These are phyloP conservation scores for Manis crassicaudata DNA, from an alignment of 2,797 vertebrate species.

Conservation along the genomic window DNA sequence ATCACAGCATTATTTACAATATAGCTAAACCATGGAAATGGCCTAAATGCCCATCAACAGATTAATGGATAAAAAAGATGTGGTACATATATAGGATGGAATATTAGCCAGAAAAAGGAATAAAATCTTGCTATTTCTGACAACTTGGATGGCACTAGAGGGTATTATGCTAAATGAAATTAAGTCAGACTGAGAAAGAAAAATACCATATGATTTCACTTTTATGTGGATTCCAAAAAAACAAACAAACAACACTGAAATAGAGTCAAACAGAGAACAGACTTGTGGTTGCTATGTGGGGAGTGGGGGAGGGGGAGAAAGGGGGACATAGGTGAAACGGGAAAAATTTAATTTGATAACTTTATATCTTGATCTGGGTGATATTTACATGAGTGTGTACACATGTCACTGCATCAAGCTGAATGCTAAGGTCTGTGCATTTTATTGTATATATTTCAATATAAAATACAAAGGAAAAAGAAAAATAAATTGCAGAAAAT, in stretches of 20 bases:
- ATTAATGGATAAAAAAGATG: neutral
- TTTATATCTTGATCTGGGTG: too few species aligned
- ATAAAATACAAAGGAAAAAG: too few species aligned
- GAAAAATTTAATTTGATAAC: too few species aligned
- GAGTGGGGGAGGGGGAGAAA: neutral
- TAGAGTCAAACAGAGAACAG: neutral
- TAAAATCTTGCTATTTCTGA: neutral
- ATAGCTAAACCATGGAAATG: neutral
- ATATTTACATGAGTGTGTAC: too few species aligned
- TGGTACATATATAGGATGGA: neutral
- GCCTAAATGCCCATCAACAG: neutral
- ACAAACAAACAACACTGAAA: neutral
- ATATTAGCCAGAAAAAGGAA: neutral
- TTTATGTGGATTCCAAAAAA: neutral
- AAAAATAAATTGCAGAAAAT: neutral
- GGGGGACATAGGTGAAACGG: neutral
- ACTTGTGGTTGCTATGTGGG: neutral
- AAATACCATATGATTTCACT: neutral
- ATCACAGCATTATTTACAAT: neutral
- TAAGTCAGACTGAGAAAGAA: neutral
- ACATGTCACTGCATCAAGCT: too few species aligned
- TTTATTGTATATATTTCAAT: too few species aligned
- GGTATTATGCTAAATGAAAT: neutral
- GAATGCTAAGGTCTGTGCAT: too few species aligned
- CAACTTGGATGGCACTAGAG: neutral